These are phyloP conservation scores for Sipha flava DNA, from an alignment of 1,140 invertebrate species.

Conservation along the genomic window DNA sequence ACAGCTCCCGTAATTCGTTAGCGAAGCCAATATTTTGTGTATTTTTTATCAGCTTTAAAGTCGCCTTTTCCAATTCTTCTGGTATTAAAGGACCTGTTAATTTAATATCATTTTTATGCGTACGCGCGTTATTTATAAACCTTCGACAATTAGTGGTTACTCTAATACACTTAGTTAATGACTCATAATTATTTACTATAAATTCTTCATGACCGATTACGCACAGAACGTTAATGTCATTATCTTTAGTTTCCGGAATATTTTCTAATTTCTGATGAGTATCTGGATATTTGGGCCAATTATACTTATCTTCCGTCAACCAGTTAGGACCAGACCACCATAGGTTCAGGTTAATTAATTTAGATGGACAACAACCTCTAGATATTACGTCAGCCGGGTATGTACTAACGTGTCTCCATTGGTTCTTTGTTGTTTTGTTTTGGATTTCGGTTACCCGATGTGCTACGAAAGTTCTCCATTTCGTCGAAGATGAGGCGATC, in stretches of 20 bases:
- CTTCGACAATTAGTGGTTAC: neutral
- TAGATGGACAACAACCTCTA: constrained; percentile 34
- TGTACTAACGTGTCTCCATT: constrained; percentile 37
- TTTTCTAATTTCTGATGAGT: neutral
- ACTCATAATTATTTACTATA: neutral
- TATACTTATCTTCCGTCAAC: neutral
- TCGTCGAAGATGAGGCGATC: constrained; percentile 7
- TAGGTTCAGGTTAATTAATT: neutral
- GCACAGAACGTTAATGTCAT: neutral
- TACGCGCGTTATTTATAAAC: neutral
- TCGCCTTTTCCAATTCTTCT: neutral
- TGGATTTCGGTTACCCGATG: constrained; percentile 39
- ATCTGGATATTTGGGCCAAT: neutral
- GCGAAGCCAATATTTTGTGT: neutral
- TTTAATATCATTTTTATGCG: neutral
- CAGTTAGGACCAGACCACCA: constrained; percentile 30
- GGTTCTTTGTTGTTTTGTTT: neutral
- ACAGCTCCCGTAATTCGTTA: neutral
- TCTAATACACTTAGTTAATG: neutral
- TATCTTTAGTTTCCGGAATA: neutral
- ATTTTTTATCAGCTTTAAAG: neutral
- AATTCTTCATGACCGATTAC: neutral
- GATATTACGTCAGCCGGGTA: constrained; percentile 40
- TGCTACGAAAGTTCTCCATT: constrained; percentile 17
- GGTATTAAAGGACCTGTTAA: neutral